Conservation (phyloP, 2,888 invertebrate genomes). For the Molanna angustata region DNA sequence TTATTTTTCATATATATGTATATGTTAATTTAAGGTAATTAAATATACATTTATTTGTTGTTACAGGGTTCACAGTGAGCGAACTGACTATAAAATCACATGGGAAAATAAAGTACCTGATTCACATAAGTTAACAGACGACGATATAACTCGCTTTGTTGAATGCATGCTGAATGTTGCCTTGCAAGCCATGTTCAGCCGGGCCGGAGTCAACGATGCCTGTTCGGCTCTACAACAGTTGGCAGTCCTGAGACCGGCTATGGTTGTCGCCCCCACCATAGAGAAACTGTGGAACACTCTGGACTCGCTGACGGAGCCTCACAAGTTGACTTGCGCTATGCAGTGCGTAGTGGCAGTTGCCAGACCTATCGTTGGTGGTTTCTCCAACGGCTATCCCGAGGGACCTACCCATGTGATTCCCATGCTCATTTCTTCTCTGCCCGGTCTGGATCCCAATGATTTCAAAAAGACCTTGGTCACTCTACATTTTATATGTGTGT, state of each 20-base stretch:
- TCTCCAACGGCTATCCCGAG: constrained; percentile 61
- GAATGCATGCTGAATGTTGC: constrained; percentile 70
- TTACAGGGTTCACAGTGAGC: constrained; percentile 62
- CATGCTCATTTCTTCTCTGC: constrained; percentile 73
- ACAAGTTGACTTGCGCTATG: constrained; percentile 73
- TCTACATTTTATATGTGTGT: constrained; percentile 74
- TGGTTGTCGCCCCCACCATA: constrained; percentile 79
- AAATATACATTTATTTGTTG: constrained; percentile 31
- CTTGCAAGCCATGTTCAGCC: constrained; percentile 76
- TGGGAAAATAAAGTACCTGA: constrained; percentile 73
- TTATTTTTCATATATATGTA: too few relatives aligned
- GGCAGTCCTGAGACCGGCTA: constrained; percentile 74
- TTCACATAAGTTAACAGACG: constrained; percentile 69
- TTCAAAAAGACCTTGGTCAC: constrained; percentile 71
- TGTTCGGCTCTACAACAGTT: constrained; percentile 70
- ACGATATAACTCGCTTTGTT: constrained; percentile 79
- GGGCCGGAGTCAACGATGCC: constrained; percentile 61
- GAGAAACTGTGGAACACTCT: constrained; percentile 78
- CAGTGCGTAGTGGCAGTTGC: constrained; percentile 68
- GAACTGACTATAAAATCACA: constrained; percentile 54
- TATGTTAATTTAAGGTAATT: too few relatives aligned
- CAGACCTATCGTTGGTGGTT: constrained; percentile 59
- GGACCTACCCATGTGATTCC: constrained; percentile 81
- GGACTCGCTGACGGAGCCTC: constrained; percentile 86
- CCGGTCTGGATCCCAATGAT: constrained; percentile 91